These are phyloP conservation scores for Centropus unirufus DNA, from an alignment of 2,113 vertebrate genomes.

Conservation along the genomic window DNA sequence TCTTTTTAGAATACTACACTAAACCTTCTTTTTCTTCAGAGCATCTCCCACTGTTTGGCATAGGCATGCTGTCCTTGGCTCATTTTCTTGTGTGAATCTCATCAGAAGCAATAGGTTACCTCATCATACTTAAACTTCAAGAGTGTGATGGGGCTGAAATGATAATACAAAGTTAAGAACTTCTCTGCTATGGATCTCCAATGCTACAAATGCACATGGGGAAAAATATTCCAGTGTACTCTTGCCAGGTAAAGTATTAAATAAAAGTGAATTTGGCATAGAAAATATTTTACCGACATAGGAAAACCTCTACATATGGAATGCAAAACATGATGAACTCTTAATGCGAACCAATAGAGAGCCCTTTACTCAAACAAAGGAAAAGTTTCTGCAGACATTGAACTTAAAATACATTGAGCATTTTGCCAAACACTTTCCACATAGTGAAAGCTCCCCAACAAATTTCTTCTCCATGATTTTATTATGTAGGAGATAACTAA, in stretches of 20 bases:
- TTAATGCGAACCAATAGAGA: neutral
- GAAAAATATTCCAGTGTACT: neutral
- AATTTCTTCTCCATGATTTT: neutral
- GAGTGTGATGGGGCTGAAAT: too few species aligned
- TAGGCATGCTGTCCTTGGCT: neutral
- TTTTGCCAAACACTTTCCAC: neutral
- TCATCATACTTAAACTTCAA: neutral
- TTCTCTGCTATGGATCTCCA: neutral
- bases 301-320: neutral
- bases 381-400: neutral
- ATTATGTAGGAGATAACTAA: neutral
- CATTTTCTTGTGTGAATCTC: neutral
- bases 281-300: neutral
- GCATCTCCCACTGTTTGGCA: neutral
- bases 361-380: neutral
- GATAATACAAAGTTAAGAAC: neutral
- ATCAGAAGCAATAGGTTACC: neutral
- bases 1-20: neutral
- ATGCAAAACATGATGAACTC: neutral
- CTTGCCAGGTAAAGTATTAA: neutral
- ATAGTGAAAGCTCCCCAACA: neutral
- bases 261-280: neutral
- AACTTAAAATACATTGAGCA: neutral
- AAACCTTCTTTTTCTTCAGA: neutral
- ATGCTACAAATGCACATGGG: neutral